Base-by-base conservation (phyloP, 2,888 invertebrate species). In the Spodoptera exigua region DNA sequence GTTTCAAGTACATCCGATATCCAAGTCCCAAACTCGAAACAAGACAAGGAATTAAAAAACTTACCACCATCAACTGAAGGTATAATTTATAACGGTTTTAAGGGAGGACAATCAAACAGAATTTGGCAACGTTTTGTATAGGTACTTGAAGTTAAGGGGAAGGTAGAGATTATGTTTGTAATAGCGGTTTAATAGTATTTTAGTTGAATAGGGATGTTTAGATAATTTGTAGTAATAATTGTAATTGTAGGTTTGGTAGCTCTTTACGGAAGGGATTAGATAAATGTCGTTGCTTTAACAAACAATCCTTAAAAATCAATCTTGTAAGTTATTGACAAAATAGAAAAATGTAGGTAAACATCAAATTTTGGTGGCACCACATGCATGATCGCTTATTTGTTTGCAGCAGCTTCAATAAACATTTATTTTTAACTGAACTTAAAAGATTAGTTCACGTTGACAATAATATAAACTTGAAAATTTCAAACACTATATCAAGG, bases 71-170 rank as follows among this genome's bases (percentile, higher is more conserved):
- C 10, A 0, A 2, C 0, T 57, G 80, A 86, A 67, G 65, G 75
- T 75, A 13, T 56, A 74, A 71, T 76, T 82, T 87, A 34, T 63
- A 16, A 47, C 60, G 32, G 32, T 44, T 49, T 13, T 12, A 4
- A 12, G 17, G 39, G 34, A 52, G 43, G 53, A 58, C 56, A 62
- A 51, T 64, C 57, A 56, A 54, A 51, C 27, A 56, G 64, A 63
- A 60, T 72, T 76, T 73, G 72, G 73, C 60, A 76, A 77, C 76
- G 80, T 78, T 83, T 84, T 87, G 83, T 88, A 86, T 88, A 87
- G 85, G 87, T 83, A 88, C 91, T 92, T 85, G 76, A 88, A 70
- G 89, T 82, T 88, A 85, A 87, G 90, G 88, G 91, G 89, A 89
- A 89, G 86, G 36, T 39, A 70, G 84, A 86, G 90, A 91, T 91